Base-by-base conservation (phyloP, 2,888 invertebrate genomes). In the Podotricha telesiphe region DNA sequence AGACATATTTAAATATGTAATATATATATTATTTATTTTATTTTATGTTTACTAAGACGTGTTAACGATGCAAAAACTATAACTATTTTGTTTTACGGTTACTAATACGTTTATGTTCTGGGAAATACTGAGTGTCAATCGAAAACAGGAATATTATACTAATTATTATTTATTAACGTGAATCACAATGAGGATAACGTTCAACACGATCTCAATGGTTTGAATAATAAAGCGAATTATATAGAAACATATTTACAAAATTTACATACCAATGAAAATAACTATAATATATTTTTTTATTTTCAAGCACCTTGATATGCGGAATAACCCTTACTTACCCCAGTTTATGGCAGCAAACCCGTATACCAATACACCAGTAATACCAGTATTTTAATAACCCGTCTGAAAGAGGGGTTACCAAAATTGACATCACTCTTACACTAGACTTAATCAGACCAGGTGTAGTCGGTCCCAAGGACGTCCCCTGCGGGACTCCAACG, bases 181-280 rank as follows among this genome's bases (percentile, higher is more conserved):
- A 59, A 45, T 59, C 59, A 59, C n/a, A 5, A 59, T n/a, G 42
- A 59, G 59, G 59, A 59, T 45, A 59, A 45, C 22, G 15, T 8
- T 45, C 45, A n/a, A 22, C 22, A 22, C 11, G 22, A 45, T n/a
- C 58, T 17, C 1, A n/a, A 34, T 34, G 11, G 34, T 2, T n/a
- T 13, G 55, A 34, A n/a, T 34, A 10, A 55, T 55, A 34, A 34
- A 17, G 11, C 34, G 34, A 47, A 3, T 13, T 7, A 42, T 50
- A 17, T 20, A 20, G 2, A 50, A 19, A 19, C 2, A 8, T 19
- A 10, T 17, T 2, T 50, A 19, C 1, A 50, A 10, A 19, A 20
- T 11, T 50, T 50, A 11, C 19, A 19, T 17, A 4, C 28, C 28
- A 6, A 28, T 6, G 28, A 28, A 28, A 28, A 4, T 28, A 28